Conservation (phyloP, 2,888 invertebrate species). For the Dione juno region DNA sequence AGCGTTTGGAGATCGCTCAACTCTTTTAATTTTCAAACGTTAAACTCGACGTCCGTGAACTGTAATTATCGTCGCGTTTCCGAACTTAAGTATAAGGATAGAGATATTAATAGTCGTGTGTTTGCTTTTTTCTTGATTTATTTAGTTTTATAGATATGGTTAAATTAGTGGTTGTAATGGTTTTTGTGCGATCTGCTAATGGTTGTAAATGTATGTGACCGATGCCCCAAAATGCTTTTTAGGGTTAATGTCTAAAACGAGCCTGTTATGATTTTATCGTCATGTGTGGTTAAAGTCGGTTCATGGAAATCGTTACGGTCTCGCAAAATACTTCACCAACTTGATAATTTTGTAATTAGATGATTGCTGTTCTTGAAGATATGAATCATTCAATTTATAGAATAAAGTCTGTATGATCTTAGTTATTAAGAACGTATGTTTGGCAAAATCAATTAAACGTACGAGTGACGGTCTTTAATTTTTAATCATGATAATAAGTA, state of each 20-base stretch:
- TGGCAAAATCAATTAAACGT: neutral
- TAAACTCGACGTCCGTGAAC: conserved; percentile 66
- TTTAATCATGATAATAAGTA: no score
- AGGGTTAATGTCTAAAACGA: conserved; percentile 34
- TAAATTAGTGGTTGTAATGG: conserved; percentile 74
- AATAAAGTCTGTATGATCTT: neutral
- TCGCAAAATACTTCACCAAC: conserved; percentile 27
- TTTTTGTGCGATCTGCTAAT: conserved; percentile 72
- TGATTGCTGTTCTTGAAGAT: conserved; percentile 17
- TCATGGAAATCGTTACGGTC: conserved; percentile 37
- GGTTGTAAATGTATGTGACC: conserved; percentile 73
- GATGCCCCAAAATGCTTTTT: conserved; percentile 45
- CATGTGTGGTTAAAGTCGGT: conserved; percentile 38
- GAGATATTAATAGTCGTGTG: conserved; percentile 79
- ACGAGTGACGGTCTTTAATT: no score
- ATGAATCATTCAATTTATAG: conserved; percentile 14
- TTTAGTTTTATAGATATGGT: conserved; percentile 74
- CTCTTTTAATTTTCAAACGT: conserved; percentile 79
- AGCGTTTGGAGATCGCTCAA: conserved; percentile 59
- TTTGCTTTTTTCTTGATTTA: conserved; percentile 80
- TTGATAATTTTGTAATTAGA: conserved; percentile 26
- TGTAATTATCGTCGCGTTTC: conserved; percentile 78
- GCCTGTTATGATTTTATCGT: conserved; percentile 42
- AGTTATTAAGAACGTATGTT: neutral
- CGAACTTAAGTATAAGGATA: conserved; percentile 80